A percentile compares a stretch with the other conserved stretches of the same genome.
These are phyloP conservation scores for Aethes cnicana DNA, from an alignment of 2,888 invertebrate species.

Conservation along the genomic window DNA sequence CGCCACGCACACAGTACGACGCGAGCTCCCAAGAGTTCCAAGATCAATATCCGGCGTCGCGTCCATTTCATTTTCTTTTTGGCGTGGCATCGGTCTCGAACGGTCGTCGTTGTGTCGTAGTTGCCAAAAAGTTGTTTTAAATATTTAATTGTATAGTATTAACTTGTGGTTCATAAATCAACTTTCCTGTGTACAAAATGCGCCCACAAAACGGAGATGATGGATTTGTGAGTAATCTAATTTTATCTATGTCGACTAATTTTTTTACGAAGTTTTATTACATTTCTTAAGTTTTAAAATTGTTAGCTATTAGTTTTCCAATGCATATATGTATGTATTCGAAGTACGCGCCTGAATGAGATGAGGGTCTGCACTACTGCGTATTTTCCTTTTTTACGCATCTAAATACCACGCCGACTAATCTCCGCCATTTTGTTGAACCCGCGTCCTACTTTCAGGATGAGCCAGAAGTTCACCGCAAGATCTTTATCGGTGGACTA, in stretches of 20 bases:
- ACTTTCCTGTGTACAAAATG: slow-evolving; percentile 57
- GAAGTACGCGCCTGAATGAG: too few species aligned
- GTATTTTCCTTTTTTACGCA: too few species aligned
- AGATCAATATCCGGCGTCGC: not conserved
- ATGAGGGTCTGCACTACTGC: too few species aligned
- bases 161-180: slow-evolving; percentile 16
- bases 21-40: slow-evolving; percentile 1
- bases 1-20: slow-evolving; percentile 27
- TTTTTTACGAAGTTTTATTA: too few species aligned
- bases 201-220: slow-evolving; percentile 78
- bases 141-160: slow-evolving; percentile 15
- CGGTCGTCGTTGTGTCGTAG: slow-evolving; percentile 43
- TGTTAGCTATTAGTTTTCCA: not conserved
- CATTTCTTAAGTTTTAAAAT: not conserved
- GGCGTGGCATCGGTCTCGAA: slow-evolving; percentile 60
- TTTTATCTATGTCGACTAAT: slow-evolving; percentile 17
- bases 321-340: not conserved
- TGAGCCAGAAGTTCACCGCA: slow-evolving; percentile 93
- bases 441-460: slow-evolving; percentile 73
- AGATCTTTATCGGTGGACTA: slow-evolving; percentile 97
- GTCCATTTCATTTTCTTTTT: slow-evolving; percentile 55
- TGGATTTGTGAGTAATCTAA: slow-evolving; percentile 66
- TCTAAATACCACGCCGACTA: slow-evolving; percentile 39
- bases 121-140: slow-evolving; percentile 39
- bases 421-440: slow-evolving; percentile 75